Evolutionary conservation across 1,140 invertebrate species (phyloP).

Genomic region (Drosophila bipectinata): DNA sequence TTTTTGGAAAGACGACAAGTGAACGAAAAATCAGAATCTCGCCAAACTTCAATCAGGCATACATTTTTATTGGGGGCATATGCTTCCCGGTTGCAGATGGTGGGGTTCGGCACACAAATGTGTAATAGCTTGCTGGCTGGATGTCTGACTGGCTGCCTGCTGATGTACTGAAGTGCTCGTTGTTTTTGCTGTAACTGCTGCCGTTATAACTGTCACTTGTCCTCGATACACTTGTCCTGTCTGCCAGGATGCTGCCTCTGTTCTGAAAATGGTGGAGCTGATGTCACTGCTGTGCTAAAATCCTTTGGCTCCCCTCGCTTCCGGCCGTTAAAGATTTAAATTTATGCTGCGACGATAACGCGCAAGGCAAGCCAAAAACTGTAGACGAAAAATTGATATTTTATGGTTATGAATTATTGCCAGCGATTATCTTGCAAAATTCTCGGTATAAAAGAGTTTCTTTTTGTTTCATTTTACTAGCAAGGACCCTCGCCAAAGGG

Average conservation of each 20-base stretch:
- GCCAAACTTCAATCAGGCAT: slow-evolving; percentile 77
- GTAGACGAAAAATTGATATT: slow-evolving; percentile 77
- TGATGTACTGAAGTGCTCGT: slow-evolving; percentile 44
- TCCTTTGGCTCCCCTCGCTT: slow-evolving; percentile 12
- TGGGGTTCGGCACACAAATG: slow-evolving; percentile 25
- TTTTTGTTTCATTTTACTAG: slow-evolving; percentile 25
- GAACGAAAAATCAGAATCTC: slow-evolving; percentile 46
- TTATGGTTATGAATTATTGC: slow-evolving; percentile 81
- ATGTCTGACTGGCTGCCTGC: slow-evolving; percentile 14
- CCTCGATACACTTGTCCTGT: slow-evolving; percentile 65
- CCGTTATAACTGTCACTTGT: slow-evolving; percentile 59
- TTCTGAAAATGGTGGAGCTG: slow-evolving; percentile 7
- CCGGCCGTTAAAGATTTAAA: slow-evolving; percentile 55
- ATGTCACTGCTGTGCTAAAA: slow-evolving; percentile 37
- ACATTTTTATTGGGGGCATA: slow-evolving; percentile 73
- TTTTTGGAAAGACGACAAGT: slow-evolving; percentile 6
- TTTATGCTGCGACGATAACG: slow-evolving; percentile 66
- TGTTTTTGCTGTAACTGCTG: slow-evolving; percentile 45
- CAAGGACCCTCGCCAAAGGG: slow-evolving; percentile 5
- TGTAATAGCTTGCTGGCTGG: slow-evolving; percentile 7
- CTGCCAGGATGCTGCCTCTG: slow-evolving; percentile 35
- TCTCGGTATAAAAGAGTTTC: slow-evolving; percentile 42
- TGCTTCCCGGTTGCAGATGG: slow-evolving; percentile 25
- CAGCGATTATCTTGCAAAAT: slow-evolving; percentile 65
- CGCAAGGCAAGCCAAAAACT: slow-evolving; percentile 42